Conservation (phyloP, 2,113 vertebrate species). For the Bambusicola thoracicus region DNA sequence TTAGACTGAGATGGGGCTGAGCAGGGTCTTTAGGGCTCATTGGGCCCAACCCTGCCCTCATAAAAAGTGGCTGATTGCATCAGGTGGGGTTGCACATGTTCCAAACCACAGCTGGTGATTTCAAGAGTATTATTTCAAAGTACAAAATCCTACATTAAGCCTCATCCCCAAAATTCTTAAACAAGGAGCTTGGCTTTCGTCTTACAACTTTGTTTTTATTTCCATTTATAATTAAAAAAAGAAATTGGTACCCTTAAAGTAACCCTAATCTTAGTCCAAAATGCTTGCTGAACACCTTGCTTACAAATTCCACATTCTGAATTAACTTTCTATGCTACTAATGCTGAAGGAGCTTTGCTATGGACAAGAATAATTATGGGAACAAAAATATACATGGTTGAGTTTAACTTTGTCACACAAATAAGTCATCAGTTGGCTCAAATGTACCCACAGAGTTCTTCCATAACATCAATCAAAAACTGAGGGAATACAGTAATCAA, state of each 20-base stretch:
- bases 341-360: neutral
- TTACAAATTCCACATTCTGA: neutral
- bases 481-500: neutral
- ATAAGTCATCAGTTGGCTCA: neutral
- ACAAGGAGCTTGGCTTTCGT: neutral
- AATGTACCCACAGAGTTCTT: neutral
- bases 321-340: neutral
- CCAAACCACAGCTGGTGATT: accelerated
- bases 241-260: neutral
- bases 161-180: neutral
- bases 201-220: neutral
- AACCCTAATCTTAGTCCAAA: neutral
- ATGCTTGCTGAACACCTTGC: accelerated
- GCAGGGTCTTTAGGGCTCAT: neutral
- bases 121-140: neutral
- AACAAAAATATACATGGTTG: accelerated
- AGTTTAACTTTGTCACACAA: neutral
- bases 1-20: neutral
- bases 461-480: neutral
- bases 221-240: neutral
- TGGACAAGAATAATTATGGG: neutral
- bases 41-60: neutral
- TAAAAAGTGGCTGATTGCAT: neutral
- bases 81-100: neutral
- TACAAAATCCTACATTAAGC: neutral